Evolutionary conservation across 92 coral and sea anemone genomes (phyloP), one percentile per base, ranked within the genome.

Genomic region (Actinostola sp.): DNA sequence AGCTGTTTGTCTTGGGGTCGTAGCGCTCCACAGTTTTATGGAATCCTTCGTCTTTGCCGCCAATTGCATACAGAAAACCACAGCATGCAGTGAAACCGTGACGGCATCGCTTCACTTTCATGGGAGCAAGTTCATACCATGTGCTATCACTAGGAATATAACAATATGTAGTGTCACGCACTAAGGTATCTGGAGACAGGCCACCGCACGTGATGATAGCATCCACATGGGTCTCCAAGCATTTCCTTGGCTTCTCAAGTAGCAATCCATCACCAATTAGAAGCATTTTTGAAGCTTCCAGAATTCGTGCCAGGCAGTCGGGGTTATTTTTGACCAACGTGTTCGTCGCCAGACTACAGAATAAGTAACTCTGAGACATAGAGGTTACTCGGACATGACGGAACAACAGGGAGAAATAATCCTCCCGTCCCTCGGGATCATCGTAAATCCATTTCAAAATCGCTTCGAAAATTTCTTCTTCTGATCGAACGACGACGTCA

Each of bases 381-480:
- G 74, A 84, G 31, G 84, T 74, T 66, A 93, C 81, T 46, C 98
- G 80, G 27, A 93, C 88, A 82, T 84, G 92, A 36, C 86, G 69
- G 52, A 93, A 93, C 33, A 93, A 67, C 41, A 79, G 82, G 1
- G 80, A 56, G 45, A 90, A 88, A 62, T 82, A 69, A 42, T 71
- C 62, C 61, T 88, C 91, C 46, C 97, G 82, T 50, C 61, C 67
- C 28, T 52, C 77, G n/a, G 68, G 84, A 34, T 88, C 92, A 35
- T 82, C 79, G 24, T 38, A 60, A 34, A 91, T 79, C 98, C 98
- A 93, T 35, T 81, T 81, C 32, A 93, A 33, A 20, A 93, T 73
- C 15, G 88, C 81, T 32, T 91, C 97, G 59, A 91, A 85, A 29
- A 93, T 70, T 20, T 93, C 97, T 61, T 91, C 98, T 57, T 93